Evolutionary conservation across 2,113 vertebrate species (phyloP).

Genomic region (Paradisaea rubra): DNA sequence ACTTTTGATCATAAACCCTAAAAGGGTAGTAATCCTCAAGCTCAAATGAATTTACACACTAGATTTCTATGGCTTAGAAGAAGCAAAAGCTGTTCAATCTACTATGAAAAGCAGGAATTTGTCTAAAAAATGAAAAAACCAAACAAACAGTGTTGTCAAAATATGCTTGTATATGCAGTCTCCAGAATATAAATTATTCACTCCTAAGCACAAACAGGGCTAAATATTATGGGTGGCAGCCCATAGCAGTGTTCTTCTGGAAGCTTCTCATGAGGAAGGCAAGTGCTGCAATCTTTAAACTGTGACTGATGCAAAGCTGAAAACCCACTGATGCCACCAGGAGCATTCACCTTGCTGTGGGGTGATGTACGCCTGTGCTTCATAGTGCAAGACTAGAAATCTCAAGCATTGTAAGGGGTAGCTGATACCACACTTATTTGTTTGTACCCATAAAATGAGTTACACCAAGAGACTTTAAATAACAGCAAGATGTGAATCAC

Average conservation of each 20-base stretch:
- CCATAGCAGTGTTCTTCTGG: neutral
- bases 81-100: neutral
- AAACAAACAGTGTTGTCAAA: neutral
- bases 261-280: neutral
- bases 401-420: neutral
- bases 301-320: neutral
- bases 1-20: neutral
- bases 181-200: neutral
- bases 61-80: neutral
- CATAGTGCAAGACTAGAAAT: neutral
- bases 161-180: neutral
- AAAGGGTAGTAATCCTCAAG: neutral
- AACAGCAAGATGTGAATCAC: neutral
- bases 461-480: neutral
- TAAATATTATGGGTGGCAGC: neutral
- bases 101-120: neutral
- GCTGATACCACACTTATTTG: neutral
- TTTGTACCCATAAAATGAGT: neutral
- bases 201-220: neutral
- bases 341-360: neutral
- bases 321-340: neutral
- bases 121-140: neutral
- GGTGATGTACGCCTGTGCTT: neutral
- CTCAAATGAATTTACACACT: neutral
- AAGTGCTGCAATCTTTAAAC: neutral